Percentiles rank a stretch among this genome's conserved stretches.
Evolutionary conservation across 2,113 vertebrate species (phyloP).

Genomic region (Tetrax tetrax): DNA sequence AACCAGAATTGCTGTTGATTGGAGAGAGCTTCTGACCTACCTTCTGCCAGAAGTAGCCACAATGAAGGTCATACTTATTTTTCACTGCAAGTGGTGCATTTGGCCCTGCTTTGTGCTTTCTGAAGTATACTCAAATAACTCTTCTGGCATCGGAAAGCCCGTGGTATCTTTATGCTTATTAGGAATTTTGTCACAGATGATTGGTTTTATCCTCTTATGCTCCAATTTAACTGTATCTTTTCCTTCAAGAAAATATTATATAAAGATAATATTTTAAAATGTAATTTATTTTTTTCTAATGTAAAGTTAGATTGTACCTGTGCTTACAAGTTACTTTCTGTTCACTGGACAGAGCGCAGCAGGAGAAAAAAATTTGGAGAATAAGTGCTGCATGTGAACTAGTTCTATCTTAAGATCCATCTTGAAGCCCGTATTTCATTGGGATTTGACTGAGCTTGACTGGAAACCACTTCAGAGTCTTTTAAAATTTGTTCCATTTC

Average conservation of each 20-base stretch:
- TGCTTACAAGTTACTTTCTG: background rate
- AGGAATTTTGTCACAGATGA: background rate
- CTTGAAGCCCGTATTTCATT: background rate
- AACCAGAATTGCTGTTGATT: background rate
- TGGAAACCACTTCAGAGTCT: background rate
- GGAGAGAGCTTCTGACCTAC: background rate
- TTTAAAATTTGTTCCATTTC: background rate
- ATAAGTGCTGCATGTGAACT: background rate
- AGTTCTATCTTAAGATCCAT: background rate
- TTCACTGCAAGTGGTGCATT: background rate
- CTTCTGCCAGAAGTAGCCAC: background rate
- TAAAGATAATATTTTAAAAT: background rate
- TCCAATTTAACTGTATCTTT: background rate
- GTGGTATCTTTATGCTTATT: background rate
- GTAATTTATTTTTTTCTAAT: too few species aligned
- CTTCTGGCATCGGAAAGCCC: background rate
- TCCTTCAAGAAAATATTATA: background rate
- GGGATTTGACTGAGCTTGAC: background rate
- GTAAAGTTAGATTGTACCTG: background rate
- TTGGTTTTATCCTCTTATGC: background rate
- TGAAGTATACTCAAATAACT: background rate
- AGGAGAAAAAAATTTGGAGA: background rate
- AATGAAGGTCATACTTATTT: background rate
- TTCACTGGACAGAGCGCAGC: background rate
- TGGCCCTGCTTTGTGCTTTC: background rate